Evolutionary conservation across 1,140 invertebrate genomes (phyloP), one percentile per base, ranked within the genome.

Genomic region (Drosophila gunungcola): DNA sequence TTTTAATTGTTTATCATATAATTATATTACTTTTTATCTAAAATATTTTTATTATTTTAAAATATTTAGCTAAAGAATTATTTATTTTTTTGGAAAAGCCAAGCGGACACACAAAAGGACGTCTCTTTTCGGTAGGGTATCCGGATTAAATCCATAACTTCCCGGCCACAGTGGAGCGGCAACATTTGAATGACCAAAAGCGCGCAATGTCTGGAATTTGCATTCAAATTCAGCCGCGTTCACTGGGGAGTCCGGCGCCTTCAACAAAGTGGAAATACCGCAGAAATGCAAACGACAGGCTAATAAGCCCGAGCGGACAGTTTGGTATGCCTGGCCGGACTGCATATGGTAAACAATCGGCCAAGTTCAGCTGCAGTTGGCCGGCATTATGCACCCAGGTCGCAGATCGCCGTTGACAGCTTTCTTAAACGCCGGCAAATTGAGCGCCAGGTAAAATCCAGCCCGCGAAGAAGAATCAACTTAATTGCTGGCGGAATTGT

Each of bases 241-340:
- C 41, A 25, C 25, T 9, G 46, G 45, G 32, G 36, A 42, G 74
- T 49, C 27, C 46, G 64, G 54, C 46, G 52, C 56, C 74, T 72
- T 57, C 36, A 72, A 72, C 68, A 72, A 72, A 68, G 78, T 53
- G 34, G 52, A 88, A 88, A 82, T 75, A 56, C 80, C 76, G 80
- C 73, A 77, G 48, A 90, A 90, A 85, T 90, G 86, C 86, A 90
- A 90, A 90, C 78, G 86, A 90, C 85, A 90, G 86, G 75, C 86
- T 90, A 90, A 90, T 90, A 90, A 90, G 82, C 80, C 68, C 41
- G 42, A 74, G 42, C 70, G 82, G 86, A 90, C 86, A 90, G 73
- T 54, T 86, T 63, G 86, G 86, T 60, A 90, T 90, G 86, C 67
- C 68, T 60, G 52, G 53, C 81, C 65, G 58, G 62, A 77, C 77